Percentiles rank a stretch among this genome's conserved stretches.
These are phyloP conservation scores for Hemithea aestivaria DNA, from an alignment of 2,888 invertebrate species.

Conservation along the genomic window DNA sequence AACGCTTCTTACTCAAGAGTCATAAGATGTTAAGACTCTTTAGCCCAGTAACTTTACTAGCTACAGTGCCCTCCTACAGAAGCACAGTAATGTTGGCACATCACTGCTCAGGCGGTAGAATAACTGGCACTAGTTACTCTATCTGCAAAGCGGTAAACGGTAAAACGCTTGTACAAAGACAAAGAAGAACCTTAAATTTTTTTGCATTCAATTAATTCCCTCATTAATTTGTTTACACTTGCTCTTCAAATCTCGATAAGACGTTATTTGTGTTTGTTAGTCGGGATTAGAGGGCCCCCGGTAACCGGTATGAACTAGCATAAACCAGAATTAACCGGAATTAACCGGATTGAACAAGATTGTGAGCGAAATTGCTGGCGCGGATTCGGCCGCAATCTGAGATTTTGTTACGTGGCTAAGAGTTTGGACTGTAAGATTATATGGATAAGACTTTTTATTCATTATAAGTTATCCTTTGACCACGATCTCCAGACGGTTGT, in stretches of 20 bases:
- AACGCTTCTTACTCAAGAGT: too few species aligned
- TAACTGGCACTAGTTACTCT: too few species aligned
- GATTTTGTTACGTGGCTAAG: slow-evolving; percentile 22
- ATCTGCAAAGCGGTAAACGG: too few species aligned
- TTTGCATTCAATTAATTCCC: slow-evolving; percentile 11
- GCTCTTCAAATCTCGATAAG: slow-evolving; percentile 14
- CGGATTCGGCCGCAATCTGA: slow-evolving; percentile 44
- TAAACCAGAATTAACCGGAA: slow-evolving; percentile 38
- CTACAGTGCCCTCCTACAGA: too few species aligned
- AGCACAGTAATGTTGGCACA: too few species aligned
- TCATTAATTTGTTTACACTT: slow-evolving; percentile 11
- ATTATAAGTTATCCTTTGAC: too few species aligned
- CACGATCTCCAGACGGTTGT: too few species aligned
- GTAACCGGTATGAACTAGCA: slow-evolving; percentile 29
- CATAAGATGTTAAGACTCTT: too few species aligned
- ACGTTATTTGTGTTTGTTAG: slow-evolving; percentile 29
- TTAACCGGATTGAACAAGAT: slow-evolving; percentile 45
- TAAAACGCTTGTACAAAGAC: neutral
- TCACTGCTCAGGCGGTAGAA: too few species aligned
- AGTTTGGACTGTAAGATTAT: slow-evolving; percentile 1
- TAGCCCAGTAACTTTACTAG: too few species aligned
- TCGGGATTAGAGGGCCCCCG: slow-evolving; percentile 13
- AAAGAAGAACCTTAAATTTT: slow-evolving; percentile 1
- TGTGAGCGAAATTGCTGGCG: slow-evolving; percentile 44
- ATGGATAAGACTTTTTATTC: slow-evolving; percentile 17